These are phyloP conservation scores for Cryptops parisi DNA, from an alignment of 2,888 invertebrate species.

Conservation along the genomic window DNA sequence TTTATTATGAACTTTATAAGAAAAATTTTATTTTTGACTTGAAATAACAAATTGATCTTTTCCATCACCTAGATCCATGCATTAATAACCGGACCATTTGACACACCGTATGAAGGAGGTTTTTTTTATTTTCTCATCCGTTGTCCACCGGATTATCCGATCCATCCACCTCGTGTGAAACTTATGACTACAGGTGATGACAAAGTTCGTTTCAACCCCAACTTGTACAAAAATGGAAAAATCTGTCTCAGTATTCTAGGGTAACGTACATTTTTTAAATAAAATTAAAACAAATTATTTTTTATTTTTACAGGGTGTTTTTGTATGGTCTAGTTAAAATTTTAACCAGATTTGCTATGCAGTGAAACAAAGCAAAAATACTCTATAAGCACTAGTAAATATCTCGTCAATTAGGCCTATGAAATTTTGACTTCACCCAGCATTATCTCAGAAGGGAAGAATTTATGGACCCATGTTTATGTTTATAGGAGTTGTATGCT, in stretches of 20 bases:
- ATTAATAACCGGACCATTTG: constrained; percentile 42
- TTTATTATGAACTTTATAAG: not conserved
- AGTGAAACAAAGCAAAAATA: too few species aligned
- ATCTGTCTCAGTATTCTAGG: constrained; percentile 42
- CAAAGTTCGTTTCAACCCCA: constrained; percentile 46
- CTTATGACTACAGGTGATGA: constrained; percentile 45
- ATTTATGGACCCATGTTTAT: too few species aligned
- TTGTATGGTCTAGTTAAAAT: too few species aligned
- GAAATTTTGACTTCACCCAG: too few species aligned
- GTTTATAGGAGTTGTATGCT: too few species aligned
- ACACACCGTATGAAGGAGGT: constrained; percentile 45
- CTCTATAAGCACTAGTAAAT: too few species aligned
- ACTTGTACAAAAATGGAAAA: constrained; percentile 46
- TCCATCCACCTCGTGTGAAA: constrained; percentile 42
- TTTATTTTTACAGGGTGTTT: not conserved
- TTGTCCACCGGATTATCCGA: constrained; percentile 42
- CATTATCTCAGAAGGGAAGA: too few species aligned
- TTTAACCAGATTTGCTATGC: too few species aligned
- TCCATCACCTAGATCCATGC: constrained; percentile 36
- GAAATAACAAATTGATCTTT: constrained; percentile 3
- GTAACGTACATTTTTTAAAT: constrained; percentile 30
- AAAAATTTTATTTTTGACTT: not conserved
- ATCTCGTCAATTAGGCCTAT: too few species aligned
- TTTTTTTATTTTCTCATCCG: constrained; percentile 40
- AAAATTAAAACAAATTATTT: too few species aligned